These are phyloP conservation scores for Lepilemur septentrionalis DNA, from an alignment of 2,797 vertebrate species.

Conservation along the genomic window DNA sequence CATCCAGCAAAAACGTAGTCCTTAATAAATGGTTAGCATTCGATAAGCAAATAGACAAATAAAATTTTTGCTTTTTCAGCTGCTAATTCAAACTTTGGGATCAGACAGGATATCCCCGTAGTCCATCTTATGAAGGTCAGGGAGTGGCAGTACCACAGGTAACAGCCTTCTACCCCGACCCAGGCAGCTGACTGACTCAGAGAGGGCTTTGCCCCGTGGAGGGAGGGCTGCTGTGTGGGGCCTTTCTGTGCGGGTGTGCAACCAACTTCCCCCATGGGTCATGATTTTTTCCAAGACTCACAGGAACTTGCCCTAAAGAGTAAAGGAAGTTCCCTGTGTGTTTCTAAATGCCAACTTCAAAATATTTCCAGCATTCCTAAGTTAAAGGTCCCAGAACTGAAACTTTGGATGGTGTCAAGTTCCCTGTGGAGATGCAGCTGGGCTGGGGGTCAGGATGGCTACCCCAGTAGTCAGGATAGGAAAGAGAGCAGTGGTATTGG, in stretches of 20 bases:
- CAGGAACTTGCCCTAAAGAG: conserved; percentile 46
- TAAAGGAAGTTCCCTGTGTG: conserved; percentile 53
- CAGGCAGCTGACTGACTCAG: not conserved
- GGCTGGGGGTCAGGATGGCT: too few species aligned
- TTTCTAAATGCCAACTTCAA: conserved; percentile 30
- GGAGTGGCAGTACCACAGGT: not conserved
- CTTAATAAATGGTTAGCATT: not conserved
- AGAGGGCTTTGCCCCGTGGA: not conserved
- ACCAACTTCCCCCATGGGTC: conserved; percentile 72
- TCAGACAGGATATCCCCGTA: not conserved
- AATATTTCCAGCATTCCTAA: conserved; percentile 38
- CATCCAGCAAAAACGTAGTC: not conserved
- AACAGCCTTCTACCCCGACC: not conserved
- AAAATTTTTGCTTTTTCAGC: not conserved
- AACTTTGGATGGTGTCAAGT: not conserved
- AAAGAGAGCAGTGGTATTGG: not conserved
- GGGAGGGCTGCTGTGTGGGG: not conserved
- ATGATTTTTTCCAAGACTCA: conserved; percentile 75
- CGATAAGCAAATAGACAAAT: not conserved
- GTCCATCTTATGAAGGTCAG: not conserved
- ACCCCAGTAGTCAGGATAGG: not conserved
- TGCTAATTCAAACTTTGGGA: not conserved
- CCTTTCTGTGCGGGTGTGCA: not conserved
- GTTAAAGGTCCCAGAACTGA: conserved; percentile 2
- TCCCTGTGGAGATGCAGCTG: not conserved